Base-by-base conservation (phyloP, 2,113 vertebrate genomes). In the Muntiacus muntjak region DNA sequence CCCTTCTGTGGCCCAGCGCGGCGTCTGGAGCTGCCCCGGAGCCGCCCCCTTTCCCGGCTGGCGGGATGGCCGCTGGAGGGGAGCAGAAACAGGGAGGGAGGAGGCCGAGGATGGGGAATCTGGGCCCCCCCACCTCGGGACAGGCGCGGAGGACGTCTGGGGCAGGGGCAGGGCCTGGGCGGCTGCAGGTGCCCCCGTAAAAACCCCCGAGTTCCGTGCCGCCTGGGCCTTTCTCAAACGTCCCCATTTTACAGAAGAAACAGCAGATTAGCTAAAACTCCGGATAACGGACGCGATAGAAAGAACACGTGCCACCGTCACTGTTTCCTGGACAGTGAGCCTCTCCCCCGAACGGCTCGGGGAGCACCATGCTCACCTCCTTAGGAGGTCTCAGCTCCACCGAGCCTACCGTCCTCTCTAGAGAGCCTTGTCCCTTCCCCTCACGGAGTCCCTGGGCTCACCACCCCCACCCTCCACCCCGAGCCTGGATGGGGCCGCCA, bases 11-110 rank as follows among this genome's bases (percentile, higher is more conserved):
- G 58, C 21, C 55, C 36, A 60, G 55, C 30, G 0, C 6, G 0
- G 43, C 5, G 2, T 28, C 54, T 6, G 36, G 60, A n/a, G 55
- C 7, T 7, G 36, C 50, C 33, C 3, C 0, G 1, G 5, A 17
- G 45, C 28, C 4, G 0, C 3, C 3, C 23, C 62, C 30, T 21
- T 19, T n/a, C 45, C 43, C 8, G 6, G 67, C 9, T 0, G 67
- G 36, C 17, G 10, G 67, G 26, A 60, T 28, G 58, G 58, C 58
- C 26, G 58, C 58, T 16, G 47, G 58, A 7, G 26, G 30, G 0
- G 6, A 5, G 45, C 45, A 6, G 28, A 6, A 54, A 16, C 21
- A 0, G 47, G 52, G 33, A 52, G 28, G 5, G 5, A 6, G 15
- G 57, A 50, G 36, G 28, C 57, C 3, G 2, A 16, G 76, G 43